Evolutionary conservation across 2,888 invertebrate genomes (phyloP).

Genomic region (Cheilosia grossa): DNA sequence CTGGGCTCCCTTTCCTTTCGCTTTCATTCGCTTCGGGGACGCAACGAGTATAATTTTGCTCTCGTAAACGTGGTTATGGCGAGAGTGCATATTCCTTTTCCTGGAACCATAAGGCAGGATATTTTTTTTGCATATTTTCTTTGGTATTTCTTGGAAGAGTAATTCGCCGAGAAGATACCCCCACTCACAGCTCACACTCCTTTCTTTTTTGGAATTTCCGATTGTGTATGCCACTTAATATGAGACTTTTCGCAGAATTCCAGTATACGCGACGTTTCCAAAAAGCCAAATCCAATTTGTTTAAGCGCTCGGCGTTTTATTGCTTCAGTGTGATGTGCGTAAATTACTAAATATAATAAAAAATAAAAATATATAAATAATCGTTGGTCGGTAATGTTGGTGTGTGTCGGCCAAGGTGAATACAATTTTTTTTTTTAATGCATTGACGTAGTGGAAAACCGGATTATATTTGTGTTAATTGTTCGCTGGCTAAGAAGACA

Average conservation of each 20-base stretch:
- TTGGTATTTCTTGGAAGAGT: conserved; percentile 38
- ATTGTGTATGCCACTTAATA: conserved; percentile 36
- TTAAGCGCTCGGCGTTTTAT: conserved; percentile 48
- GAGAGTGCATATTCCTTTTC: conserved; percentile 4
- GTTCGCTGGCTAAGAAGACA: conserved; percentile 46
- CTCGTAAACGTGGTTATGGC: not conserved
- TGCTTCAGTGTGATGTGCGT: conserved; percentile 38
- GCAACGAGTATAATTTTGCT: not conserved
- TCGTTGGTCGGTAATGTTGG: conserved; percentile 8
- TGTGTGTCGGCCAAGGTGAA: conserved; percentile 46
- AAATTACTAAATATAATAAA: conserved; percentile 46
- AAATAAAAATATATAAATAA: conserved; percentile 8
- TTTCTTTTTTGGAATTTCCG: conserved; percentile 39
- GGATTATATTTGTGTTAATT: conserved; percentile 55
- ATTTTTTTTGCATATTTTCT: not conserved
- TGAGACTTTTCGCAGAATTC: conserved; percentile 33
- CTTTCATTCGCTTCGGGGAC: conserved; percentile 57
- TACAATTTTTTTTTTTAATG: conserved; percentile 13
- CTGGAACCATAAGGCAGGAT: conserved; percentile 22
- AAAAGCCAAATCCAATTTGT: conserved; percentile 14
- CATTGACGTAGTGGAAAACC: conserved; percentile 53
- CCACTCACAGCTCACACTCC: not conserved
- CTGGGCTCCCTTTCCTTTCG: conserved; percentile 39
- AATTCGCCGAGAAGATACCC: conserved; percentile 23
- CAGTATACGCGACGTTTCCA: not conserved